Evolutionary conservation across 2,113 vertebrate species (phyloP).

Genomic region (Chlorocebus sabaeus): DNA sequence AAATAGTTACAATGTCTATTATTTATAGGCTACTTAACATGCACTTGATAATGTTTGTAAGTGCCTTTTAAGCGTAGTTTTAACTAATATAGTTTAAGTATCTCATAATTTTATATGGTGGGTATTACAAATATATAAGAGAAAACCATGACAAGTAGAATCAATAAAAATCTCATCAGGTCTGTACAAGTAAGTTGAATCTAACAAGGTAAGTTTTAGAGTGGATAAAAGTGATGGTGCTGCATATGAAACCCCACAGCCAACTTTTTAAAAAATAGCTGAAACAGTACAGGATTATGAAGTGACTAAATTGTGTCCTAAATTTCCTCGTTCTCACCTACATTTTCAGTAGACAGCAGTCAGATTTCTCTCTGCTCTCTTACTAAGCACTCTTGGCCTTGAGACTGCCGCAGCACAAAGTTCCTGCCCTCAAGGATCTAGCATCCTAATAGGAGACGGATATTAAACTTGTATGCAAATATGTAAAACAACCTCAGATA

Average conservation of each 20-base stretch:
- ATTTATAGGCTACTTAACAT: neutral
- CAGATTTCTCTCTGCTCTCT: rapidly evolving
- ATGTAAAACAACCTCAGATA: neutral
- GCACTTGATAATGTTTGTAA: neutral
- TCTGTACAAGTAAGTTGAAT: neutral
- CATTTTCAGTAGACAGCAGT: neutral
- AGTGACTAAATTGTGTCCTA: too few relatives aligned
- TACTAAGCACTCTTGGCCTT: too few relatives aligned
- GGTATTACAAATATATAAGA: neutral
- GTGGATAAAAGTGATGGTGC: rapidly evolving
- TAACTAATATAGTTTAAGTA: neutral
- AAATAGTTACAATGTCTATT: neutral
- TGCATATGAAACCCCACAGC: neutral
- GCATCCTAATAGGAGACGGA: neutral
- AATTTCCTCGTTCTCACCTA: too few relatives aligned
- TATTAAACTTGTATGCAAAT: neutral
- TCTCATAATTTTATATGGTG: neutral
- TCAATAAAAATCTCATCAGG: neutral
- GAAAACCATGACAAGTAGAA: neutral
- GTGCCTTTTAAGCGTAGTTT: neutral
- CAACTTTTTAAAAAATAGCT: neutral
- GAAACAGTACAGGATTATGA: neutral
- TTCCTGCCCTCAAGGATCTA: neutral
- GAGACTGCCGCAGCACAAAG: rapidly evolving
- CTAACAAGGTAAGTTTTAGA: neutral